phyloP scores from a whole-genome alignment of 2,113 vertebrate genomes.

The Ctenodactylus gundi region DNA sequence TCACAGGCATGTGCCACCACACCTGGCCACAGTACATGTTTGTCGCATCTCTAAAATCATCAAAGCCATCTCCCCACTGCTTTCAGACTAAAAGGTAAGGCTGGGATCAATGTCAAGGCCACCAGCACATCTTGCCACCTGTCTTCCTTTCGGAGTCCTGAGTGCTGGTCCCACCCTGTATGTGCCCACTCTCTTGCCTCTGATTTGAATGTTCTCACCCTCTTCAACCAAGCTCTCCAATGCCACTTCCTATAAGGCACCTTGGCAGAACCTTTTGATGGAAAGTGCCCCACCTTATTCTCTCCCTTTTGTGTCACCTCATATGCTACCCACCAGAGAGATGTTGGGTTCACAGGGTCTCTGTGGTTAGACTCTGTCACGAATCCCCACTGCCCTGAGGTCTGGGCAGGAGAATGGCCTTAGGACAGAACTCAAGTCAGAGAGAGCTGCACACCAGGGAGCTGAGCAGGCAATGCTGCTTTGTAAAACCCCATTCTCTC shows the following conservation, averaged over 20 bases:
- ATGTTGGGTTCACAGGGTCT: background rate
- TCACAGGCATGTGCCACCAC: background rate
- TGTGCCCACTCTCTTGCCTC: background rate
- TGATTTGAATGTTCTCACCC: background rate
- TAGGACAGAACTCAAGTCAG: background rate
- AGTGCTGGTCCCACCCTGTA: background rate
- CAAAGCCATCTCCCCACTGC: background rate
- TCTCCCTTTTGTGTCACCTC: background rate
- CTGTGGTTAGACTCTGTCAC: too few relatives aligned
- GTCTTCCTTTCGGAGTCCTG: background rate
- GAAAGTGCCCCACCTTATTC: background rate
- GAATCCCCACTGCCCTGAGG: background rate
- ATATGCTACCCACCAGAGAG: background rate
- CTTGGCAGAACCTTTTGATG: background rate
- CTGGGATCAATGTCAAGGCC: background rate
- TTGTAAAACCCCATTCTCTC: background rate
- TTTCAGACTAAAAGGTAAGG: background rate
- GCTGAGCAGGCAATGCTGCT: background rate
- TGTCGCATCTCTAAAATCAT: background rate
- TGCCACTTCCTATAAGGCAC: background rate
- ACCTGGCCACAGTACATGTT: background rate
- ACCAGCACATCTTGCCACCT: background rate
- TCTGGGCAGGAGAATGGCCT: background rate
- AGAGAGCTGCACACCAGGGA: background rate
- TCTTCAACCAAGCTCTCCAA: background rate